Evolutionary conservation across 2,797 vertebrate species (phyloP).

Genomic region (Phataginus tetradactyla): DNA sequence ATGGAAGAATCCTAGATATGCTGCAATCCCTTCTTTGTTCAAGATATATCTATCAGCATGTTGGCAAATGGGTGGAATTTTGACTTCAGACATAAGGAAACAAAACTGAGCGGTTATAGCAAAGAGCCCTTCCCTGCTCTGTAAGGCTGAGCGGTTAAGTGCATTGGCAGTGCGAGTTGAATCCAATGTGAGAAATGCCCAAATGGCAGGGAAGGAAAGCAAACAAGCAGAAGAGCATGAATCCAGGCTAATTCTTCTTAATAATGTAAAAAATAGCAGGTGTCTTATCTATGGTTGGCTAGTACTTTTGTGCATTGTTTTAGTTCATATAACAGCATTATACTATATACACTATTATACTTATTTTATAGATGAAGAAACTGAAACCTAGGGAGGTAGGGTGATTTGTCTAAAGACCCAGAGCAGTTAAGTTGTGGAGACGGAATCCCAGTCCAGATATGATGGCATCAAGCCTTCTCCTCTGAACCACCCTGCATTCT

Average conservation of each 20-base stretch:
- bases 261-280: neutral
- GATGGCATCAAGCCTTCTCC: neutral
- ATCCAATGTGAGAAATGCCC: neutral
- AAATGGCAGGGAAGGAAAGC: neutral
- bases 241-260: neutral
- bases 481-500: neutral
- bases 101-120: slow-evolving; percentile 10
- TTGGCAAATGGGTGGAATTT: neutral
- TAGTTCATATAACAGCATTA: neutral
- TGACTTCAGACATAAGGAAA: neutral
- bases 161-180: neutral
- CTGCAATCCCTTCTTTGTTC: neutral
- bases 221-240: neutral
- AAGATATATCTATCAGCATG: neutral
- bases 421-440: neutral
- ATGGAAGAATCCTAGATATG: neutral
- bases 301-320: neutral
- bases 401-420: neutral
- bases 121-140: slow-evolving; percentile 6
- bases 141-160: neutral
- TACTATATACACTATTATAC: neutral
- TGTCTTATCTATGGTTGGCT: neutral
- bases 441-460: neutral
- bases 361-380: neutral
- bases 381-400: neutral